Evolutionary conservation across 2,113 vertebrate genomes (phyloP), one percentile per base, ranked within the genome.

Genomic region (Charadrius vociferus): DNA sequence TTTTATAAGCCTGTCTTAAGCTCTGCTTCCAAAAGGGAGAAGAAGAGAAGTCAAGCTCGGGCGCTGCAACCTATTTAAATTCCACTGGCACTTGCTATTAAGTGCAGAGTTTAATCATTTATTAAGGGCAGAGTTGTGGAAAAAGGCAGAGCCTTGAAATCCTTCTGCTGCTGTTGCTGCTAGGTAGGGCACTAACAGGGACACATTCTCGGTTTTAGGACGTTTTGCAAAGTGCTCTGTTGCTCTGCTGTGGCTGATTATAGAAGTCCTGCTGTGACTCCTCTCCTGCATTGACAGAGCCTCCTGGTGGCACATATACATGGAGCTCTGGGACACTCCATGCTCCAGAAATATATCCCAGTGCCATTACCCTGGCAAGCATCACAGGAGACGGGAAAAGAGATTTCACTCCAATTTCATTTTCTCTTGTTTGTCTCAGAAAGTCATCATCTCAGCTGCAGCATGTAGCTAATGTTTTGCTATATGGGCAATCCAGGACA

Each of bases 41-140:
- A 52, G 58, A 78, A 58, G 15, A 83, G 56, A 95, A 96, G 62
- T 62, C 87, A 88, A 73, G 55, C 58, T 68, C 1, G 3, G 49
- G 78, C 14, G 24, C 62, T 55, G 55, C 32, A 94, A 66, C 6
- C 36, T 41, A 58, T 92, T 92, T 94, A 93, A 90, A 96, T 92
- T 95, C 62, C 61, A 67, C 56, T 1, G 4, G 30, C 68, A 47
- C 61, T 91, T 86, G 80, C 4, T 65, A 65, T 10, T 70, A 83
- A 90, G 59, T 81, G 66, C 43, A 91, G 41, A 84, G 53, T 90
- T 94, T 85, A 96, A 94, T 94, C 36, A 88, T 92, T 93, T 82
- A 92, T 95, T 95, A 93, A 81, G 81, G 58, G 24, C 34, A 94
- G 58, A 80, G 73, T 4, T 87, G 70, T 68, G 62, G 56, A 89